Evolutionary conservation across 2,113 vertebrate species (phyloP).

Genomic region (Abramis brama): DNA sequence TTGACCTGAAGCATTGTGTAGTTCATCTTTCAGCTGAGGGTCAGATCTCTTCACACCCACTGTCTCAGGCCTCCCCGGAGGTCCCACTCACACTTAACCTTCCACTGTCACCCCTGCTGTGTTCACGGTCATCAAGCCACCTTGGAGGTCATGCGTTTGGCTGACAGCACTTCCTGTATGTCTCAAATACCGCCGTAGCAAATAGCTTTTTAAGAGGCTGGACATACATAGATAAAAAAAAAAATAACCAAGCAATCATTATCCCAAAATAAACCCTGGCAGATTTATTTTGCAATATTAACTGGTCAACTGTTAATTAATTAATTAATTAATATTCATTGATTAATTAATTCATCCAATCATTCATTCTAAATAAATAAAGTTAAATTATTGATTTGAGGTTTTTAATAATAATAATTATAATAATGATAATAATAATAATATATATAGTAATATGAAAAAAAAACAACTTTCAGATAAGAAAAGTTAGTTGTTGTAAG

Average conservation of each 20-base stretch:
- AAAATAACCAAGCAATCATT: background rate
- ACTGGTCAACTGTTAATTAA: too few relatives aligned
- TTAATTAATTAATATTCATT: too few relatives aligned
- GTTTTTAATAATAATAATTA: too few relatives aligned
- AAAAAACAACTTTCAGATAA: too few relatives aligned
- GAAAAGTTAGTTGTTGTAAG: too few relatives aligned
- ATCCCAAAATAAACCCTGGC: background rate
- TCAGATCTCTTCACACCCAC: conserved; percentile 48
- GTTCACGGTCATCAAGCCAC: conserved; percentile 27
- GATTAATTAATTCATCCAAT: too few relatives aligned
- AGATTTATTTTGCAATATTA: too few relatives aligned
- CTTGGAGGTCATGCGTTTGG: conserved; percentile 24
- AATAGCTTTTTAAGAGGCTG: background rate
- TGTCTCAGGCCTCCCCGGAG: conserved; percentile 49
- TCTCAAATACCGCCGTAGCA: background rate
- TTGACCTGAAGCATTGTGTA: conserved; percentile 66
- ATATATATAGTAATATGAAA: too few relatives aligned
- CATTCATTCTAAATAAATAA: too few relatives aligned
- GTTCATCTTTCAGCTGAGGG: conserved; percentile 42
- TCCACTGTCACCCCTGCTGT: conserved; percentile 48
- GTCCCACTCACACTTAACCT: conserved; percentile 47
- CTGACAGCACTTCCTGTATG: background rate
- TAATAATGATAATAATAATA: too few relatives aligned
- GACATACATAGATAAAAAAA: background rate
- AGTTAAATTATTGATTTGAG: too few relatives aligned